phyloP scores from a whole-genome alignment of 2,888 invertebrate genomes.

The Ferrisia virgata region DNA sequence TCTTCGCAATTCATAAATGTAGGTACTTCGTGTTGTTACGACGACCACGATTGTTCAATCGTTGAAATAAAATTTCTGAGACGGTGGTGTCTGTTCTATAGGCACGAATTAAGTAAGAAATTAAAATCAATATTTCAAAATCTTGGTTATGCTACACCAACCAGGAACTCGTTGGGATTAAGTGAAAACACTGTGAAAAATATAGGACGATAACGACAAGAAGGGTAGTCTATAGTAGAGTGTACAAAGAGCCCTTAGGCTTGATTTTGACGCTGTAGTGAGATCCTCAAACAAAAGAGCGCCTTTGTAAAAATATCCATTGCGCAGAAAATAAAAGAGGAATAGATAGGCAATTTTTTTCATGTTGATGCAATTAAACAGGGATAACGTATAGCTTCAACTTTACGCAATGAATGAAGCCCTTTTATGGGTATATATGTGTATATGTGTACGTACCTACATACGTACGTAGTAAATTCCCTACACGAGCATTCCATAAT shows the following conservation, averaged over 20 bases:
- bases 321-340: neutral
- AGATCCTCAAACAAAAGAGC: neutral
- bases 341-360: neutral
- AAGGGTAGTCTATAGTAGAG: neutral
- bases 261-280: neutral
- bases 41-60: no score
- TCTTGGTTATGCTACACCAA: neutral
- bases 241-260: neutral
- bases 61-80: no score
- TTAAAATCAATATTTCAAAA: neutral
- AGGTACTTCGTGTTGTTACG: no score
- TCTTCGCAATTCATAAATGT: no score
- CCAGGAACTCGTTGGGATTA: neutral
- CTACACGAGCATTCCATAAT: neutral
- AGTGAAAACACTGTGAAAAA: neutral
- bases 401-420: neutral
- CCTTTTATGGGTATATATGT: neutral
- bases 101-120: no score
- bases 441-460: no score
- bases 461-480: no score
- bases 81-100: no score
- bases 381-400: neutral
- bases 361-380: slow-evolving; percentile 6
- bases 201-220: neutral
- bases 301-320: slow-evolving; percentile 4